Base-by-base conservation (phyloP, 1,140 invertebrate genomes). In the Dinothrombium tinctorium region DNA sequence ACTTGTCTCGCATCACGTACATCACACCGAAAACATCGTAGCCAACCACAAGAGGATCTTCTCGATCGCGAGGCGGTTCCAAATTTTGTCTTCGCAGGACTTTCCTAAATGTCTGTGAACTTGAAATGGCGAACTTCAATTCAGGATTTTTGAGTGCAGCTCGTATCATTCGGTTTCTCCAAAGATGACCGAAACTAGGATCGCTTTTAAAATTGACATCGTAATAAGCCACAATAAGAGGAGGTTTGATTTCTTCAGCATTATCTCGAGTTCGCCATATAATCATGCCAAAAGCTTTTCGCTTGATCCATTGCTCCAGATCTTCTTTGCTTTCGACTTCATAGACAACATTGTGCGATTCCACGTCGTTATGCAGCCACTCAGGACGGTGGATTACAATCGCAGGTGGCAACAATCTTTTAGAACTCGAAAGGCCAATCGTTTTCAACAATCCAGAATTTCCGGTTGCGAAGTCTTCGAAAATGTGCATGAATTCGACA, bases 141-240 rank as follows among this genome's bases (percentile, higher is more conserved):
- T 40, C 26, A 3, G 2, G 6, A 15, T 31, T 4, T 12, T 21
- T 40, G 7, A 11, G 4, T 5, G 39, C 11, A 3, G 15, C 25
- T n/a, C 14, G 4, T 9, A 17, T 1, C 4, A 40, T 20, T 8
- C 12, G 25, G 23, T 40, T 40, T n/a, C 29, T 14, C 39, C 39
- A 40, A 0, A 8, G 3, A 20, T 40, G 15, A 12, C 17, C 11
- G 12, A 20, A 31, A 5, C 5, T 31, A 8, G n/a, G 25, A 12
- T 31, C 12, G 11, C 9, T 31, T 1, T 17, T 19, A 24, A 40
- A 40, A 19, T 40, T 14, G 11, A 36, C 15, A 12, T 40, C 29
- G 32, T 40, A 40, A 17, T 31, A 40, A 6, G 26, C 39, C 17
- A 40, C 17, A 7, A 40, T 32, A 12, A 15, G 11, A 7, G 39